Percentiles rank a stretch among this genome's conserved stretches.
Evolutionary conservation across 2,113 vertebrate genomes (phyloP).

Genomic region (Odocoileus hemionus): DNA sequence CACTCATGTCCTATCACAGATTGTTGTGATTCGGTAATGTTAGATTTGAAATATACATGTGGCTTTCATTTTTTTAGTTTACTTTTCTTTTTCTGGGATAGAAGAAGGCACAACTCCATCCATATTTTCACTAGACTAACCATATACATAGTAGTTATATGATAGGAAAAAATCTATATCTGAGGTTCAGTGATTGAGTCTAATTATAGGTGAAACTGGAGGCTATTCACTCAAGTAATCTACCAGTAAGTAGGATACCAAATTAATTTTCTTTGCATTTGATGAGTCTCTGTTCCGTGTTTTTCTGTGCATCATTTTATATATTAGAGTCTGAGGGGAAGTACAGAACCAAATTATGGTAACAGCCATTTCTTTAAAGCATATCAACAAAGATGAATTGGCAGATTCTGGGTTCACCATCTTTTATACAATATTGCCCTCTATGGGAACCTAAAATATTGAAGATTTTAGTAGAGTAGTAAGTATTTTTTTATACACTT

Average conservation of each 20-base stretch:
- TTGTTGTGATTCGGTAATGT: not conserved
- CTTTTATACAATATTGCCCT: slow-evolving; percentile 85
- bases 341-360: slow-evolving; percentile 66
- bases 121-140: not conserved
- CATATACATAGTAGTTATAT: not conserved
- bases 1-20: not conserved
- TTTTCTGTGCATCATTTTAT: slow-evolving; percentile 50
- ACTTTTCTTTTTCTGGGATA: not conserved
- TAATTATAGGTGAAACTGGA: slow-evolving; percentile 2
- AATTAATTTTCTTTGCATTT: slow-evolving; percentile 73
- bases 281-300: slow-evolving; percentile 45
- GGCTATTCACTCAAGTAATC: not conserved
- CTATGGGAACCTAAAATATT: slow-evolving; percentile 78
- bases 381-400: slow-evolving; percentile 72
- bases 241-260: slow-evolving; percentile 38
- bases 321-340: slow-evolving; percentile 70
- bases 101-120: not conserved
- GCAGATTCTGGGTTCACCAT: slow-evolving; percentile 65
- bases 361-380: slow-evolving; percentile 71
- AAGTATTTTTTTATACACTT: not conserved
- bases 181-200: not conserved
- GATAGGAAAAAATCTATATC: not conserved
- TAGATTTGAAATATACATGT: not conserved
- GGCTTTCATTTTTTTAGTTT: not conserved
- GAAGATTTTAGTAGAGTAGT: not conserved